Evolutionary conservation across 2,113 vertebrate genomes (phyloP).

Genomic region (Cyprinodon brontotheroides): DNA sequence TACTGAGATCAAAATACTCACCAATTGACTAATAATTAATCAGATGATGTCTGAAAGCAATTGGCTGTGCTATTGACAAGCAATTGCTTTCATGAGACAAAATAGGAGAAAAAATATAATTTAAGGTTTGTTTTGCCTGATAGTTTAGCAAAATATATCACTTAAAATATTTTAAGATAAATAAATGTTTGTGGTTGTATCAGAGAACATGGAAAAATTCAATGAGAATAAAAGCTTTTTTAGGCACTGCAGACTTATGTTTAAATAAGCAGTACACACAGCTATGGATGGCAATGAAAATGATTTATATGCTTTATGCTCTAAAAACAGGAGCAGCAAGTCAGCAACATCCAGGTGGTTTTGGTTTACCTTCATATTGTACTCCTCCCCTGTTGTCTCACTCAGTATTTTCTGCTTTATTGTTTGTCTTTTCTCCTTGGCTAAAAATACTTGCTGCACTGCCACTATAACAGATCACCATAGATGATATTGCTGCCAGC

Average conservation of each 20-base stretch:
- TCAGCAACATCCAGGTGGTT: conserved; percentile 74
- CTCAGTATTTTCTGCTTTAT: conserved; percentile 63
- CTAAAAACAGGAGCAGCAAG: conserved; percentile 60
- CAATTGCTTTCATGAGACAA: too few relatives aligned
- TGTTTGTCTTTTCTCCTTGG: conserved; percentile 71
- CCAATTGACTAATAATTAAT: too few relatives aligned
- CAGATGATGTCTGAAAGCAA: too few relatives aligned
- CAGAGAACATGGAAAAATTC: background rate
- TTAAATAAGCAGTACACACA: background rate
- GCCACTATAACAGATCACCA: conserved; percentile 77
- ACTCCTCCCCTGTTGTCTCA: conserved; percentile 53
- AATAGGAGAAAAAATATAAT: background rate
- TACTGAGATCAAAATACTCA: too few relatives aligned
- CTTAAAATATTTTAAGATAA: background rate
- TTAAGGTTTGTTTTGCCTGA: background rate
- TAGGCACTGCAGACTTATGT: background rate
- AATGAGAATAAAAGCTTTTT: background rate
- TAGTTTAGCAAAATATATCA: background rate
- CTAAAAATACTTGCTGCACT: conserved; percentile 77
- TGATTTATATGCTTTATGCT: conserved; percentile 54
- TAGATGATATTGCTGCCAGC: conserved; percentile 62
- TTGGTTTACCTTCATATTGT: conserved; percentile 66
- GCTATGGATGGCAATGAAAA: conserved; percentile 5
- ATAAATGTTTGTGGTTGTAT: background rate
- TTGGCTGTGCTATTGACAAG: too few relatives aligned